Base-by-base conservation (phyloP, 2,113 vertebrate species). In the Bos indicus region DNA sequence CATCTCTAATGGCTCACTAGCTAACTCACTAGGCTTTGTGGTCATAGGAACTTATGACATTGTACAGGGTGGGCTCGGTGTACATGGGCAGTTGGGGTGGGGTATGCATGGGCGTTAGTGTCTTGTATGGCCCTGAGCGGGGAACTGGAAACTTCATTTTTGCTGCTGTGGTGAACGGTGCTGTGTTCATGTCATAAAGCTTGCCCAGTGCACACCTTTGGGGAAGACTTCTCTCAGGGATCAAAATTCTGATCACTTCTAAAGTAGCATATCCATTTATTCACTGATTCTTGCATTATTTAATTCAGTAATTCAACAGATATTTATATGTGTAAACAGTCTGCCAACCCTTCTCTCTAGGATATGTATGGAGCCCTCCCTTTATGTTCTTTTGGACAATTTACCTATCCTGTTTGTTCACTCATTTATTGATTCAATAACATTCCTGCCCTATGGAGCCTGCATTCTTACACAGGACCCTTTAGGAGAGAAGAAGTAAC, bases 211-310 rank as follows among this genome's bases (percentile, higher is more conserved):
- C 21, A 12, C 0, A 3, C 48, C 54, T 83, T 90, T n/a, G 36
- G 52, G 40, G 28, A 93, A 78, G 43, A 46, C 9, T 46, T 48
- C 30, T 87, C 23, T 59, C 40, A 43, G 56, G 33, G 16, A 15
- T 25, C 90, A 60, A 94, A 86, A 46, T 54, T 40, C 71, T 67
- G 46, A 28, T 82, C 19, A 7, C 40, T 52, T 93, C 48, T 64
- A 43, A 88, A 67, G 28, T 64, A 80, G 14, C 28, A 12, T 67
- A 90, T 80, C 78, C 74, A 57, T 90, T 60, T 8, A 13, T 62
- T 67, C 11, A 85, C 60, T 59, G 59, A 83, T 83, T 87, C 57
- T 95, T 92, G 21, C 25, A 52, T 82, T 30, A 92, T 90, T 92
- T 78, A 30, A 60, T 78, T 86, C 33, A 85, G 56, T 57, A 51